Conservation (phyloP, 2,888 invertebrate species). For the Arge pagana region DNA sequence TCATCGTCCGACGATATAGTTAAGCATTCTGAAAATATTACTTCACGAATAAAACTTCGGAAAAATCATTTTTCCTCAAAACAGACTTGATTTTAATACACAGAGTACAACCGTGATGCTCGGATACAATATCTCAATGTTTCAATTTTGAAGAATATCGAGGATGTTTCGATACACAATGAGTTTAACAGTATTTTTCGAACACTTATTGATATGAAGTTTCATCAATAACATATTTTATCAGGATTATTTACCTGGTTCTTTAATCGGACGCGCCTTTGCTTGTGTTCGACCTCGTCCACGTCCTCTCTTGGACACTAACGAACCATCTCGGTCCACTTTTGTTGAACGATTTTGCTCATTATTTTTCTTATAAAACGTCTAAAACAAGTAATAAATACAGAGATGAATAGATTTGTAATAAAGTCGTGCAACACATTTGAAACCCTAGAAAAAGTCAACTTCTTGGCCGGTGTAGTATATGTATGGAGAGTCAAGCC, state of each 20-base stretch:
- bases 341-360: conserved; percentile 39
- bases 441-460: background rate
- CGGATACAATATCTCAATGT: too few relatives aligned
- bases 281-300: conserved; percentile 30
- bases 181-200: background rate
- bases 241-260: conserved; percentile 51
- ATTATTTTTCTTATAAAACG: conserved; percentile 47
- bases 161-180: too few relatives aligned
- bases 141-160: too few relatives aligned
- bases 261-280: conserved; percentile 47
- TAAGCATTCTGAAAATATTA: conserved; percentile 52
- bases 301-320: conserved; percentile 38
- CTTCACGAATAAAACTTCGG: conserved; percentile 6
- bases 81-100: too few relatives aligned
- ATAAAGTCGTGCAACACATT: background rate
- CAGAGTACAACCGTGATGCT: too few relatives aligned
- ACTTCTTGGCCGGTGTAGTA: too few relatives aligned
- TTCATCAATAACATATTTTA: too few relatives aligned
- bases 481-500: too few relatives aligned
- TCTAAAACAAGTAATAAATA: conserved; percentile 37
- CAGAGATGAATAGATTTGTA: background rate
- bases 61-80: background rate
- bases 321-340: conserved; percentile 35
- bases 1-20: conserved; percentile 59
- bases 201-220: too few relatives aligned